phyloP scores from a whole-genome alignment of 2,888 invertebrate species.

The Hoplodrina ambigua region DNA sequence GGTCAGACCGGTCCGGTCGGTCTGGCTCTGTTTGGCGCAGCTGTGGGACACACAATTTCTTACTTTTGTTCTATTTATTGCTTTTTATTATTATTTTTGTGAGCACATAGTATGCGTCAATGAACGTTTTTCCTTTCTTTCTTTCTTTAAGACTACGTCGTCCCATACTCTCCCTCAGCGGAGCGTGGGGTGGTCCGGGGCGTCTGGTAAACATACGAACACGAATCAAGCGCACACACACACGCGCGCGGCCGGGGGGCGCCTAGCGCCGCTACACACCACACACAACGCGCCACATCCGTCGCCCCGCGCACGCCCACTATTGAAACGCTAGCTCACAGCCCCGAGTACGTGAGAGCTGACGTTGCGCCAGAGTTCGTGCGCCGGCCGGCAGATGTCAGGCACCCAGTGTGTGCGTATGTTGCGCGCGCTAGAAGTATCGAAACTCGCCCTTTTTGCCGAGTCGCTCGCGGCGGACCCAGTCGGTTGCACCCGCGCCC shows the following conservation, averaged over 20 bases:
- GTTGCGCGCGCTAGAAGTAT: conserved; percentile 93
- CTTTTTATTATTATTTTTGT: no score
- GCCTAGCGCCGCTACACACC: conserved; percentile 11
- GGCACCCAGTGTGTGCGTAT: conserved; percentile 1
- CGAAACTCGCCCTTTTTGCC: conserved; percentile 99
- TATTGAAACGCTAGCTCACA: no score
- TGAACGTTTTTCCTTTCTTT: no score
- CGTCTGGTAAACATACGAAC: conserved; percentile 54
- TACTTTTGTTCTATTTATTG: no score
- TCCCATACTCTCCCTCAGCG: background rate
- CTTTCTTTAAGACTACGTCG: no score
- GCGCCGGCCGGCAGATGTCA: conserved; percentile 15
- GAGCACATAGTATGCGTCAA: no score
- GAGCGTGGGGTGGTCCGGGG: conserved; percentile 26
- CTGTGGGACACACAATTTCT: no score
- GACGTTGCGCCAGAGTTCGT: background rate
- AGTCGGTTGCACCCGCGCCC: conserved; percentile 91
- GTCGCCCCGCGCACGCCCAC: conserved; percentile 8
- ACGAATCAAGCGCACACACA: conserved; percentile 63
- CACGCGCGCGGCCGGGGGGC: conserved; percentile 22
- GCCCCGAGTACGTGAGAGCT: no score
- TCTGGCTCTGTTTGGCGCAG: no score
- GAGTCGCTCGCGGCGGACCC: conserved; percentile 96
- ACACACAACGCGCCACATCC: background rate
- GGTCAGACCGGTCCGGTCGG: no score